These are phyloP conservation scores for Caloenas nicobarica DNA, from an alignment of 2,113 vertebrate species.

Conservation along the genomic window DNA sequence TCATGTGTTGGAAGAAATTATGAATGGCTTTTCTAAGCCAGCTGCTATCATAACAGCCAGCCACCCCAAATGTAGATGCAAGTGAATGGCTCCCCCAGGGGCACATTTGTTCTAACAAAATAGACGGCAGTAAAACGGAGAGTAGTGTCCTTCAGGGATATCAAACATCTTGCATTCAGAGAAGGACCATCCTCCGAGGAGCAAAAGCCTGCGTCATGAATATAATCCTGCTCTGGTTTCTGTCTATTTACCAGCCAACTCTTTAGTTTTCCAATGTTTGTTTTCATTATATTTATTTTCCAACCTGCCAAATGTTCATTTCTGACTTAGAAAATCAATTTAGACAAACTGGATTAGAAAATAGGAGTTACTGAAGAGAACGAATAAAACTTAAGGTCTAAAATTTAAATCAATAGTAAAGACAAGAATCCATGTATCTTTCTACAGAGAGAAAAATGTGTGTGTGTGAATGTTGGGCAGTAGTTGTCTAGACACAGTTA, in stretches of 20 bases:
- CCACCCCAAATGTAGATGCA: background rate
- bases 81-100: background rate
- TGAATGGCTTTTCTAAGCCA: background rate
- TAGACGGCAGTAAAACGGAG: background rate
- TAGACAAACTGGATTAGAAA: background rate
- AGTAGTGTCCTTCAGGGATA: background rate
- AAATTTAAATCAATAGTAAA: background rate
- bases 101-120: background rate
- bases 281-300: constrained; percentile 4
- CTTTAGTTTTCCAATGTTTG: background rate
- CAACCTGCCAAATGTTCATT: background rate
- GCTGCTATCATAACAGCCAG: background rate
- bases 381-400: background rate
- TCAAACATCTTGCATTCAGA: background rate
- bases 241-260: background rate
- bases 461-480: background rate
- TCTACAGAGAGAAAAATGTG: background rate
- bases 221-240: background rate
- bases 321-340: background rate
- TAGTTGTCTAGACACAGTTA: background rate
- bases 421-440: background rate
- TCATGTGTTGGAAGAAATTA: background rate
- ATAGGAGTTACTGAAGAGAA: background rate
- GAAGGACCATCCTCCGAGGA: background rate
- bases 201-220: background rate